Evolutionary conservation across 2,888 invertebrate species (phyloP).

Genomic region (Limnephilus marmoratus): DNA sequence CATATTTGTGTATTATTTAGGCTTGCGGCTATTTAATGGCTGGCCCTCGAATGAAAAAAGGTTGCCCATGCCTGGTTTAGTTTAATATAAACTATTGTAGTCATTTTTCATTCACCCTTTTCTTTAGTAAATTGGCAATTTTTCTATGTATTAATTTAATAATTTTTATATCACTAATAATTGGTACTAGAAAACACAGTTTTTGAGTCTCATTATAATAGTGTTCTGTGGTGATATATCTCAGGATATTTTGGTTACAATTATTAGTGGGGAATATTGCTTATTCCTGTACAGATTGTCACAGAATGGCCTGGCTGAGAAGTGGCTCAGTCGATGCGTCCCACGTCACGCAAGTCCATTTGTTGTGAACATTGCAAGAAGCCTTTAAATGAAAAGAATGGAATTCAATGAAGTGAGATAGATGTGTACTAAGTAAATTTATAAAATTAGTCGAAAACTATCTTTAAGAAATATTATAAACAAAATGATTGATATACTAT

Average conservation of each 20-base stretch:
- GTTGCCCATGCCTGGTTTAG: not conserved
- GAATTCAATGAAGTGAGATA: constrained; percentile 66
- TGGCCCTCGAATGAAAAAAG: not conserved
- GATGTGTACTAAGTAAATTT: constrained; percentile 54
- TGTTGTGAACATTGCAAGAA: constrained; percentile 56
- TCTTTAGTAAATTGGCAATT: not conserved
- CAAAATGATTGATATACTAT: constrained; percentile 48
- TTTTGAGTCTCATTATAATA: not conserved
- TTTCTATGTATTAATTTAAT: not conserved
- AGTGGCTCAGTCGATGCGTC: not conserved
- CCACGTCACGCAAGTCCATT: not conserved
- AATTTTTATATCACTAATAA: not conserved
- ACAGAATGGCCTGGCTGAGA: not conserved
- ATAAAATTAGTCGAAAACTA: constrained; percentile 46
- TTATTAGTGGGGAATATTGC: not conserved
- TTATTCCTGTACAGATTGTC: not conserved
- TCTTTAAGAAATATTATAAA: constrained; percentile 38
- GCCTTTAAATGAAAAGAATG: constrained; percentile 64
- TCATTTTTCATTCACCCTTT: not conserved
- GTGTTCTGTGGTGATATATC: not conserved
- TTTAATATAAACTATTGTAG: not conserved
- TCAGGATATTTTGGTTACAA: not conserved
- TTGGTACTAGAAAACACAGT: not conserved
- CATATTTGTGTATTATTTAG: not conserved
- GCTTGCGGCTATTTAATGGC: not conserved